Percentiles rank a stretch among this genome's conserved stretches.
Evolutionary conservation across 2,888 invertebrate genomes (phyloP).

Genomic region (Epiblema foenella): DNA sequence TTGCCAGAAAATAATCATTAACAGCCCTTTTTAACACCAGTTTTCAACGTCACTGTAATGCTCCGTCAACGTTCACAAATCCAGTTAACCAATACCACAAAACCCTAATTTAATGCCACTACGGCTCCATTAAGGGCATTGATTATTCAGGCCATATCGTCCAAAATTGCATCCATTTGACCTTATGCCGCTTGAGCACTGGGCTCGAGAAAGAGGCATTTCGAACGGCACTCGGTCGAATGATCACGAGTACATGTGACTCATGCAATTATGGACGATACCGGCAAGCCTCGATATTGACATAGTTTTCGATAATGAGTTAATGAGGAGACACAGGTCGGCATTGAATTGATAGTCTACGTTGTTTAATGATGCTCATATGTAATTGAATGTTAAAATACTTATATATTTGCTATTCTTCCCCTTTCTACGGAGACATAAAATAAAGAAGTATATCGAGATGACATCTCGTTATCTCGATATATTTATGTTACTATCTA

Average conservation of each 20-base stretch:
- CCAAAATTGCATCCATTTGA: conserved; percentile 28
- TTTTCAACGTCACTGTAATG: conserved; percentile 20
- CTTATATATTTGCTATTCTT: too few species aligned
- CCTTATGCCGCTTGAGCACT: conserved; percentile 18
- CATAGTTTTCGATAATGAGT: conserved; percentile 33
- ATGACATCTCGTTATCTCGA: too few species aligned
- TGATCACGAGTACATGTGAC: conserved; percentile 19
- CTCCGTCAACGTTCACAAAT: neutral
- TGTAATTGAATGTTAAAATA: too few species aligned
- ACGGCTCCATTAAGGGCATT: conserved; percentile 7
- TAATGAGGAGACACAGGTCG: conserved; percentile 31
- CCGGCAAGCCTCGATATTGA: conserved; percentile 33
- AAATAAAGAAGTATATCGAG: too few species aligned
- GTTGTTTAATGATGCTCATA: neutral
- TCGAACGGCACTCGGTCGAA: conserved; percentile 30
- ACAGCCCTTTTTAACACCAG: conserved; percentile 22
- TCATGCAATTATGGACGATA: conserved; percentile 19
- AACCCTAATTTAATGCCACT: conserved; percentile 15
- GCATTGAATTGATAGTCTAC: conserved; percentile 9
- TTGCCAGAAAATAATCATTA: neutral
- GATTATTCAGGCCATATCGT: conserved; percentile 24
- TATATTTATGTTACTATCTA: too few species aligned
- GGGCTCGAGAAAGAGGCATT: conserved; percentile 30
- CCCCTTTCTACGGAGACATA: too few species aligned
- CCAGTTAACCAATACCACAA: conserved; percentile 1